Evolutionary conservation across 2,888 invertebrate species (phyloP), one percentile per base, ranked within the genome.

Genomic region (Drosophila antonietae): DNA sequence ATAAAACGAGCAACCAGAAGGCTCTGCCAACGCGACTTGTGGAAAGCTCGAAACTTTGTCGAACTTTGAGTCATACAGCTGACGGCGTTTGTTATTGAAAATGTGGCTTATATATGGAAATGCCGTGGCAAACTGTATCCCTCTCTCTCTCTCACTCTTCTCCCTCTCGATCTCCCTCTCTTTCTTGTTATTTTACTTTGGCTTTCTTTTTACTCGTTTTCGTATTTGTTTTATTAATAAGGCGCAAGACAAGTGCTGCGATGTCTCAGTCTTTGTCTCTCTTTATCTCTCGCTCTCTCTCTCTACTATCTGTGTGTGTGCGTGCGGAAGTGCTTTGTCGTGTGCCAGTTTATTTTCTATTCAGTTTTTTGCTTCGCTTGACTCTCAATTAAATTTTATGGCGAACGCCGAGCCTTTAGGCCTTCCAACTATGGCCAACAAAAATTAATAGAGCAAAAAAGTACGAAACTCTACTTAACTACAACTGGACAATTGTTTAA

Each of bases 151-250:
- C 8, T 4, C 8, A 4, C 28, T 15, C n/a, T 9, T 5, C 51
- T 33, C 35, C 14, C 35, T 53, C 66, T 49, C 49, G 6, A 4
- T 43, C 43, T 39, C 10, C 14, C 31, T n/a, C n/a, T 28, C 49
- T 12, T 2, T 9, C 43, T 10, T 9, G 28, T 39, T 53, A 33
- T 58, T 14, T 35, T n/a, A 7, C 37, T 51, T 41, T 28, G 3
- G n/a, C 18, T 56, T 35, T 44, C 18, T 15, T 47, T 63, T 56
- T 37, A 28, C 37, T 23, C 35, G 52, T 6, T 52, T 57, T 28
- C 18, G 68, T 89, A 84, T 86, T 86, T 87, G 89, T 89, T 87
- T 89, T 86, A 82, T 82, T 86, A 82, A 86, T 87, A 82, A 89
- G 82, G 65, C 72, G 59, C 51, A 65, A 66, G 57, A 56, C 63